Percentiles rank a stretch among this genome's conserved stretches.
phyloP scores from a whole-genome alignment of 2,888 invertebrate genomes.

The Lamellibrachia satsuma region DNA sequence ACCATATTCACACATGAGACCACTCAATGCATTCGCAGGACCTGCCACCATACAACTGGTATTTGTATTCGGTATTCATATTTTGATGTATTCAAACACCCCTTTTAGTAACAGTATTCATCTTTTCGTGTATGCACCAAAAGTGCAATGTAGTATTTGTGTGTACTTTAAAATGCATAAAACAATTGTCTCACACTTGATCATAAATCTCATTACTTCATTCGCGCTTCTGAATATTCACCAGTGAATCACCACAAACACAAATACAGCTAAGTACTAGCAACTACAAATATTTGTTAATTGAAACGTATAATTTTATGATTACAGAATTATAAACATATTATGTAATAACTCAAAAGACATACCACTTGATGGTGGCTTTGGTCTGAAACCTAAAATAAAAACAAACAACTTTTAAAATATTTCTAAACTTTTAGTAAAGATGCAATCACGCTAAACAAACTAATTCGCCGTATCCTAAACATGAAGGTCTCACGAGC shows the following conservation, averaged over 20 bases:
- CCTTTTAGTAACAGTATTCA: neutral
- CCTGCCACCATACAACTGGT: slow-evolving; percentile 17
- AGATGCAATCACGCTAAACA: neutral
- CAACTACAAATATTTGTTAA: neutral
- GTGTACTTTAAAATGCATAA: too few relatives aligned
- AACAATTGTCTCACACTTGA: neutral
- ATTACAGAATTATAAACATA: neutral
- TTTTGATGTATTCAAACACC: neutral
- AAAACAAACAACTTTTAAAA: neutral
- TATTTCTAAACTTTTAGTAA: neutral
- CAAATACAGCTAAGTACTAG: neutral
- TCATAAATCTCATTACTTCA: neutral
- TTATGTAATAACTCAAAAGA: neutral
- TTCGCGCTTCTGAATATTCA: neutral
- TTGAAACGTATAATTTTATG: neutral
- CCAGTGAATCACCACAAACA: too few relatives aligned
- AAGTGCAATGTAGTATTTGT: too few relatives aligned
- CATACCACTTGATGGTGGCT: neutral
- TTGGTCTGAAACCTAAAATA: neutral
- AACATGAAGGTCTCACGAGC: neutral
- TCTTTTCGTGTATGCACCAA: too few relatives aligned
- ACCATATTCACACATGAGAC: slow-evolving; percentile 34
- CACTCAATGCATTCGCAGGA: slow-evolving; percentile 32
- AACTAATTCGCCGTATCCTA: too few relatives aligned
- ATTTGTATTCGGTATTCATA: slow-evolving; percentile 10